Evolutionary conservation across 2,113 vertebrate species (phyloP).

Genomic region (Paramormyrops kingsleyae): DNA sequence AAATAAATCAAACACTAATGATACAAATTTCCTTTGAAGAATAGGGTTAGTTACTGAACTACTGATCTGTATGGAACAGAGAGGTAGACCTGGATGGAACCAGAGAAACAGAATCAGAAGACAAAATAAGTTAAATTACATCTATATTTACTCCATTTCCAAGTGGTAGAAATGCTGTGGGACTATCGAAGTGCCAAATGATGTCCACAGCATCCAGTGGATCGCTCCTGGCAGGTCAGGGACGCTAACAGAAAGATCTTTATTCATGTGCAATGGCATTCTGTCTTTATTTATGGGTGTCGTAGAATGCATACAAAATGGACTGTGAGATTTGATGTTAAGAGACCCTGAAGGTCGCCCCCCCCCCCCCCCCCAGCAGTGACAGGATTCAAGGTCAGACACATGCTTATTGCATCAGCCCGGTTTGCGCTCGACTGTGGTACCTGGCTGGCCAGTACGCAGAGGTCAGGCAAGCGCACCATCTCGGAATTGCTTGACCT

Average conservation of each 20-base stretch:
- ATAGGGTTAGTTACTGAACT: constrained; percentile 5
- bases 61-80: background rate
- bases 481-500: constrained; percentile 28
- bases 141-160: background rate
- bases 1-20: constrained; percentile 30
- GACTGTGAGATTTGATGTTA: constrained; percentile 31
- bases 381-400: constrained; percentile 38
- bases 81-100: background rate
- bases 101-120: background rate
- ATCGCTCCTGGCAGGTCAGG: constrained; percentile 34
- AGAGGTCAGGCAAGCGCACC: background rate
- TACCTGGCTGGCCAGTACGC: constrained; percentile 10
- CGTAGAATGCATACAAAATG: constrained; percentile 48
- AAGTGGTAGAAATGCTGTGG: background rate
- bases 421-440: constrained; percentile 12
- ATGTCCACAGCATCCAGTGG: background rate
- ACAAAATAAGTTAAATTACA: background rate
- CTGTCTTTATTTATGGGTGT: constrained; percentile 45
- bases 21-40: constrained; percentile 28
- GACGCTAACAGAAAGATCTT: constrained; percentile 30
- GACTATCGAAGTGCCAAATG: background rate
- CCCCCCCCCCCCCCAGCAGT: constrained; percentile 11
- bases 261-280: constrained; percentile 45
- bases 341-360: constrained; percentile 26
- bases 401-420: constrained; percentile 6